phyloP scores from a whole-genome alignment of 92 coral and sea anemone species.

The Epizoanthus illoricatus region DNA sequence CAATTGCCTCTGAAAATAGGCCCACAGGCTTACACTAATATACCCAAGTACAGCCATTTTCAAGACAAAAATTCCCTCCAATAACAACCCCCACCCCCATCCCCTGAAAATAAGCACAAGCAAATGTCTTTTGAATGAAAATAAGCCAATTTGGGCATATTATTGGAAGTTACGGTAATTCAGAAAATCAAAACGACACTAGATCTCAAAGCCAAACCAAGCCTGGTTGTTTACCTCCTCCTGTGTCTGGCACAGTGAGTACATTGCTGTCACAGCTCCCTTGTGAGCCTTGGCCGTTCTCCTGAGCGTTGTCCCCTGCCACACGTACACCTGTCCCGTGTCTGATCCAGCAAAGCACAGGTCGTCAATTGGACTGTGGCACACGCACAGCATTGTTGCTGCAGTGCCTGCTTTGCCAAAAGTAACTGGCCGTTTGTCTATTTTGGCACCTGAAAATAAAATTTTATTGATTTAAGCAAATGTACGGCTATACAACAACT shows the following conservation, averaged over 20 bases:
- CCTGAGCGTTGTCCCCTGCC: constrained; percentile 91
- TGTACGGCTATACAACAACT: background rate
- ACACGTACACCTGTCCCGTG: constrained; percentile 85
- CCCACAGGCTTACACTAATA: too few relatives aligned
- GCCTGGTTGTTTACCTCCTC: constrained; percentile 64
- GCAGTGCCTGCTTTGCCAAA: constrained; percentile 98
- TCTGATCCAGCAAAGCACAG: constrained; percentile 91
- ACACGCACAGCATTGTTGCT: constrained; percentile 94
- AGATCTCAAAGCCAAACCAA: background rate
- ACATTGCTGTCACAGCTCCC: constrained; percentile 97
- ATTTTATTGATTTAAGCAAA: background rate
- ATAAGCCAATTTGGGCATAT: too few relatives aligned
- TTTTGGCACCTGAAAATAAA: constrained; percentile 63
- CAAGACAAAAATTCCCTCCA: too few relatives aligned
- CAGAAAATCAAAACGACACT: background rate
- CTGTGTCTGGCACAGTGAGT: constrained; percentile 74
- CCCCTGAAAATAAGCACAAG: too few relatives aligned
- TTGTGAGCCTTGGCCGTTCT: constrained; percentile 93
- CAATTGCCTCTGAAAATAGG: too few relatives aligned
- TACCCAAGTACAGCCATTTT: too few relatives aligned
- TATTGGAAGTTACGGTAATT: too few relatives aligned
- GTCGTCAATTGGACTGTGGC: constrained; percentile 96
- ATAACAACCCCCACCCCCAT: too few relatives aligned
- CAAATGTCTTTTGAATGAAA: too few relatives aligned
- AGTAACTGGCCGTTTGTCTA: constrained; percentile 97